phyloP scores from a whole-genome alignment of 2,797 vertebrate species.

The Clarias fuscus region DNA sequence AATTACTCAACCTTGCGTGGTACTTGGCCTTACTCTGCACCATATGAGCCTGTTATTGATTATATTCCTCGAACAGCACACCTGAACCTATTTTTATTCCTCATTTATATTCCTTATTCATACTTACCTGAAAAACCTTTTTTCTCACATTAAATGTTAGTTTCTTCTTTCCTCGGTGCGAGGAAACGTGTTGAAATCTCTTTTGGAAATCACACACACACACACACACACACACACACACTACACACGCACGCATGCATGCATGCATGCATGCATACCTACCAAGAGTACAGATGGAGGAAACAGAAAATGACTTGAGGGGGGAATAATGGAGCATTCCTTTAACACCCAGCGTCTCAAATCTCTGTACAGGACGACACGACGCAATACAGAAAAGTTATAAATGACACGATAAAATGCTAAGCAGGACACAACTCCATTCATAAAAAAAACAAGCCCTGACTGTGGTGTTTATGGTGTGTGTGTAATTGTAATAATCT shows the following conservation, averaged over 20 bases:
- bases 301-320: background rate
- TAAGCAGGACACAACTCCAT: constrained; percentile 20
- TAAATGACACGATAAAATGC: background rate
- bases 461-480: constrained; percentile 61
- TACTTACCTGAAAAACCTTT: background rate
- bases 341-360: background rate
- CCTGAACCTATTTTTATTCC: too few relatives aligned
- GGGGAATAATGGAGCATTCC: background rate
- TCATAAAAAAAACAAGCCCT: constrained; percentile 32
- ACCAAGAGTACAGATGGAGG: background rate
- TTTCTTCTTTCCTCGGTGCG: background rate
- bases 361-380: background rate
- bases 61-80: background rate
- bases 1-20: background rate
- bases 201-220: background rate
- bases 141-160: background rate
- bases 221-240: background rate
- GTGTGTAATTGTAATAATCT: constrained; percentile 70
- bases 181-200: background rate
- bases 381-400: background rate
- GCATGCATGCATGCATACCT: background rate
- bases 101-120: background rate
- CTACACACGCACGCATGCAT: background rate
- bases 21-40: background rate
- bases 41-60: background rate